phyloP scores from a whole-genome alignment of 2,797 vertebrate species.

The Gila robusta region DNA sequence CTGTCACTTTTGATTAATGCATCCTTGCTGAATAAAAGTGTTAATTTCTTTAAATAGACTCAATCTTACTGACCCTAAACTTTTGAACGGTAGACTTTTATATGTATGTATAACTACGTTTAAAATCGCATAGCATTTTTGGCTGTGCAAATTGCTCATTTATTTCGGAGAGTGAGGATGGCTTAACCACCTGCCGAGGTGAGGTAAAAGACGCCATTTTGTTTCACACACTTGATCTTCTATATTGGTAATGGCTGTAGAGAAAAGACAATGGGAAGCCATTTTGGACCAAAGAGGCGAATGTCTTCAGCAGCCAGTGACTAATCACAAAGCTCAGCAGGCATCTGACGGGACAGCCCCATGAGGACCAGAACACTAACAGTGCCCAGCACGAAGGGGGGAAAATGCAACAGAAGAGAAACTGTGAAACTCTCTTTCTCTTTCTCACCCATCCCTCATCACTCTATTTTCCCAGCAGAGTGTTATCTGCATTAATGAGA shows the following conservation, averaged over 20 bases:
- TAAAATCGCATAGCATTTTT: neutral
- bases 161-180: neutral
- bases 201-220: constrained; percentile 47
- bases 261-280: constrained; percentile 45
- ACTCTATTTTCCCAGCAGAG: constrained; percentile 51
- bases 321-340: constrained; percentile 54
- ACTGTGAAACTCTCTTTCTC: constrained; percentile 8
- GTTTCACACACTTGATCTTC: constrained; percentile 30
- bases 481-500: constrained; percentile 62
- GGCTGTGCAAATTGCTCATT: neutral
- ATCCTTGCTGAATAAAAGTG: neutral
- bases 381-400: constrained; percentile 4
- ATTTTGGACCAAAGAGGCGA: constrained; percentile 44
- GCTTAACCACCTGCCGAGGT: constrained; percentile 38
- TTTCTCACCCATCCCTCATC: constrained; percentile 18
- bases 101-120: neutral
- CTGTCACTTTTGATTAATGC: neutral
- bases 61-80: neutral
- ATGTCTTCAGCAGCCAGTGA: constrained; percentile 47
- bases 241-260: constrained; percentile 25
- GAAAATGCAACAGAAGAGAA: constrained; percentile 8
- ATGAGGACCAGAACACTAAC: constrained; percentile 43
- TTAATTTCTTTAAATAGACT: neutral
- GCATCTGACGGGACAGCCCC: constrained; percentile 45
- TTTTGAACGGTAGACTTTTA: neutral